Evolutionary conservation across 2,797 vertebrate genomes (phyloP).

Genomic region (Masticophis lateralis): DNA sequence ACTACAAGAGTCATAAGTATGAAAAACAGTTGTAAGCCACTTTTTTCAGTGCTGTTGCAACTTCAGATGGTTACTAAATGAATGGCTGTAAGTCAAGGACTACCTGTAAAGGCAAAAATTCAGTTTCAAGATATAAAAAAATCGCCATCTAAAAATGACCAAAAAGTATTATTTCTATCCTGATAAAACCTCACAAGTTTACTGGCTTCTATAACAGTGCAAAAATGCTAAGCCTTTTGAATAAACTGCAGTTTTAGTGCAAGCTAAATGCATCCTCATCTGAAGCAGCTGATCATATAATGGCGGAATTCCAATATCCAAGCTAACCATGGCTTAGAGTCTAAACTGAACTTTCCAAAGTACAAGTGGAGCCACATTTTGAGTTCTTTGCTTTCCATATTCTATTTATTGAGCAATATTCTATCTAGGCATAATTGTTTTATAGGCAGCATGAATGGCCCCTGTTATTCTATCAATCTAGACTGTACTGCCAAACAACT

Average conservation of each 20-base stretch:
- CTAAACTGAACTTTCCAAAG: neutral
- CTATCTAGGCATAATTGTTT: neutral
- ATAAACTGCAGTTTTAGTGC: neutral
- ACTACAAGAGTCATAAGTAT: neutral
- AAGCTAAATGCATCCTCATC: neutral
- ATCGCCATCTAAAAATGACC: neutral
- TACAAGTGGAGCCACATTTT: neutral
- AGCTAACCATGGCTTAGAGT: neutral
- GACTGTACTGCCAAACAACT: neutral
- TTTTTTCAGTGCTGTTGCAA: neutral
- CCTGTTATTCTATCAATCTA: neutral
- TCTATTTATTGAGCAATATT: neutral
- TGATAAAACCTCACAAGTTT: neutral
- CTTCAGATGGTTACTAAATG: neutral
- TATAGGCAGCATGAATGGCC: neutral
- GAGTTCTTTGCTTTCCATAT: neutral
- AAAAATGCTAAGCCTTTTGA: neutral
- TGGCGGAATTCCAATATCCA: neutral
- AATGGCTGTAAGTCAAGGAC: neutral
- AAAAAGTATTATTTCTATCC: neutral
- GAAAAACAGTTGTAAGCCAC: neutral
- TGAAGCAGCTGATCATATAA: neutral
- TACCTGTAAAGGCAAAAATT: neutral
- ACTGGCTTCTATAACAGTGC: neutral
- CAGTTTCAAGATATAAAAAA: neutral